Percentiles rank a stretch among this genome's conserved stretches.
phyloP scores from a whole-genome alignment of 2,113 vertebrate species.

The Cyrtonyx montezumae region DNA sequence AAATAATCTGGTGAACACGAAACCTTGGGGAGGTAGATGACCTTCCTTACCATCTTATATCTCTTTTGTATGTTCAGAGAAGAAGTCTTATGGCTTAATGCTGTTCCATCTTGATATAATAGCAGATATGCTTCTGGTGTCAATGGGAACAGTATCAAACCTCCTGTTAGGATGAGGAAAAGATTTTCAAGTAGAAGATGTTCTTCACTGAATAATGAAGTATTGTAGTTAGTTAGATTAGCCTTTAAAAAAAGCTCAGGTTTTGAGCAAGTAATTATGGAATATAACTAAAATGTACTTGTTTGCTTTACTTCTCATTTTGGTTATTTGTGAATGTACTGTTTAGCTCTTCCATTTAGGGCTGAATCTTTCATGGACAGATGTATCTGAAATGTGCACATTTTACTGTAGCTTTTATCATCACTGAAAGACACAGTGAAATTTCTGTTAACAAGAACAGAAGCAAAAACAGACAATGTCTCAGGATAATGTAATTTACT shows the following conservation, averaged over 20 bases:
- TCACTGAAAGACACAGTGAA: not conserved
- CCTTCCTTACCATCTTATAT: not conserved
- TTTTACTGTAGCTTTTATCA: not conserved
- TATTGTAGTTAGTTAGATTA: not conserved
- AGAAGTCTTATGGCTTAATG: rapidly evolving
- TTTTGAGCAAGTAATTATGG: not conserved
- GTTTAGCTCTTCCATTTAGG: not conserved
- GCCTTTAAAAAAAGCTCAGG: not conserved
- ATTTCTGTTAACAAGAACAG: not conserved
- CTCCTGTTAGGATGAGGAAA: not conserved
- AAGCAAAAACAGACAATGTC: not conserved
- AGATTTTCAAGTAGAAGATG: not conserved
- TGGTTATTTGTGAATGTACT: not conserved
- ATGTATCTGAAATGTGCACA: not conserved
- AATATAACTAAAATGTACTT: not conserved
- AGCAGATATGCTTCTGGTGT: not conserved
- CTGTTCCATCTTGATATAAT: not conserved
- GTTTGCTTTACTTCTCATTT: not conserved
- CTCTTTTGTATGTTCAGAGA: not conserved
- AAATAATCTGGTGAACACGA: not conserved
- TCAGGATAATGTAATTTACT: not conserved
- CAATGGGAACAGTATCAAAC: not conserved
- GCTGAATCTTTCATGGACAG: not conserved
- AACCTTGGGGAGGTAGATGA: not conserved
- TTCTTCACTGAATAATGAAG: not conserved